Evolutionary conservation across 1,140 invertebrate species (phyloP).

Genomic region (Tribolium madens): DNA sequence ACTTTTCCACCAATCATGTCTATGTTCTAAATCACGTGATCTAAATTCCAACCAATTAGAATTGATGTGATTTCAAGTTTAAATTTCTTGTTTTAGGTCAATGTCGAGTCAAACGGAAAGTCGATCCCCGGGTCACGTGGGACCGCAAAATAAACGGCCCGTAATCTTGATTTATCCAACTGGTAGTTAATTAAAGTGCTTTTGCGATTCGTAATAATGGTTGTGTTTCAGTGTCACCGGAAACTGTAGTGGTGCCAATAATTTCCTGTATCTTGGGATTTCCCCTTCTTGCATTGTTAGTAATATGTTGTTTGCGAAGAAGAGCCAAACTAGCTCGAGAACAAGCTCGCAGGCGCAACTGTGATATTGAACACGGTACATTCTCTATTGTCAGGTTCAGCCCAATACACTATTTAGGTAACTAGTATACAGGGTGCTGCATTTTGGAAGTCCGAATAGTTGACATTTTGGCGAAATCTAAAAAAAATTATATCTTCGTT

Average conservation of each 20-base stretch:
- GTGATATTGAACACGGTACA: constrained; percentile 82
- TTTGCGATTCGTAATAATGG: neutral
- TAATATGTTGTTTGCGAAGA: constrained; percentile 87
- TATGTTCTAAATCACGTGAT: neutral
- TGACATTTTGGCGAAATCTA: too few relatives aligned
- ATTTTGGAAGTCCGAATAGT: too few relatives aligned
- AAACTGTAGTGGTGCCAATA: constrained; percentile 89
- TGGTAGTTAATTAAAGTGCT: constrained; percentile 60
- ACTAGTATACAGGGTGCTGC: too few relatives aligned
- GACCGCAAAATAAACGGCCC: constrained; percentile 66
- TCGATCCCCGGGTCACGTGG: constrained; percentile 18
- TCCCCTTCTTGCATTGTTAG: constrained; percentile 83
- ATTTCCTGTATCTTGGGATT: constrained; percentile 91
- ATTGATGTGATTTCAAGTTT: too few relatives aligned
- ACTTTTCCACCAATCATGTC: neutral
- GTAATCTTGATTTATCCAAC: constrained; percentile 71
- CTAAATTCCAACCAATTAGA: neutral
- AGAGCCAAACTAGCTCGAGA: constrained; percentile 85
- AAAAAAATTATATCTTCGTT: too few relatives aligned
- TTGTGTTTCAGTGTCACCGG: constrained; percentile 80
- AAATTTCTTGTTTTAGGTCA: neutral
- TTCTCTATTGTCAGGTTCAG: constrained; percentile 84
- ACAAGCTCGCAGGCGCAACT: constrained; percentile 80
- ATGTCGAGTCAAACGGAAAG: constrained; percentile 30
- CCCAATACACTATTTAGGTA: constrained; percentile 78